These are phyloP conservation scores for Pogonophryne albipinna DNA, from an alignment of 2,797 vertebrate species.

Conservation along the genomic window DNA sequence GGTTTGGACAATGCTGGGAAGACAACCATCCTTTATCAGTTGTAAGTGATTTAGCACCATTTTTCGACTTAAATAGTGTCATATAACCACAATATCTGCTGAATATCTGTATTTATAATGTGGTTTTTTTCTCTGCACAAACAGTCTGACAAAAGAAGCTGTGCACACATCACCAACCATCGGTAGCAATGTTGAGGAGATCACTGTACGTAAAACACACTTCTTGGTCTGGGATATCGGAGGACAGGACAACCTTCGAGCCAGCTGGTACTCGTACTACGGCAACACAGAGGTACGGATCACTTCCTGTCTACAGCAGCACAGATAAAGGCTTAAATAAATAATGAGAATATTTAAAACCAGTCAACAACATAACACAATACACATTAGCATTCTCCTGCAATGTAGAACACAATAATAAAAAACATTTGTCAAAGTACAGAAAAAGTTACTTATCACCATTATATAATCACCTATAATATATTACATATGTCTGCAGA, in stretches of 20 bases:
- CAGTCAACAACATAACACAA: too few species aligned
- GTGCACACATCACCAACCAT: slow-evolving; percentile 90
- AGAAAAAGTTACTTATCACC: too few species aligned
- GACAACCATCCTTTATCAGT: slow-evolving; percentile 90
- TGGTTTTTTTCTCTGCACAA: neutral
- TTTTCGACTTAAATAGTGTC: neutral
- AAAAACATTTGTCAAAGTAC: too few species aligned
- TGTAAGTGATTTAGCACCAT: slow-evolving; percentile 78
- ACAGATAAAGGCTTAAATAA: too few species aligned
- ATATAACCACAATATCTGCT: neutral
- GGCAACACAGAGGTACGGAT: slow-evolving; percentile 88
- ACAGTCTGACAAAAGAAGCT: slow-evolving; percentile 89
- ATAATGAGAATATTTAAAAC: too few species aligned
- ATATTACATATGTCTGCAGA: too few species aligned
- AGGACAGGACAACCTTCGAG: slow-evolving; percentile 88
- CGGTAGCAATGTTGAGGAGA: slow-evolving; percentile 91
- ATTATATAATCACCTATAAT: too few species aligned
- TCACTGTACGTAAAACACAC: slow-evolving; percentile 85
- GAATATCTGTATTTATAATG: neutral
- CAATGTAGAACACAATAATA: too few species aligned
- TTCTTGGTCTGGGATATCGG: slow-evolving; percentile 93
- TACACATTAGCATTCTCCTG: too few species aligned
- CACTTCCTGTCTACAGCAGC: neutral
- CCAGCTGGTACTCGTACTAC: slow-evolving; percentile 89
- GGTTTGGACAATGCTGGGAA: slow-evolving; percentile 92